Conservation (phyloP, 2,113 vertebrate genomes). For the Eudyptes chrysolophus region DNA sequence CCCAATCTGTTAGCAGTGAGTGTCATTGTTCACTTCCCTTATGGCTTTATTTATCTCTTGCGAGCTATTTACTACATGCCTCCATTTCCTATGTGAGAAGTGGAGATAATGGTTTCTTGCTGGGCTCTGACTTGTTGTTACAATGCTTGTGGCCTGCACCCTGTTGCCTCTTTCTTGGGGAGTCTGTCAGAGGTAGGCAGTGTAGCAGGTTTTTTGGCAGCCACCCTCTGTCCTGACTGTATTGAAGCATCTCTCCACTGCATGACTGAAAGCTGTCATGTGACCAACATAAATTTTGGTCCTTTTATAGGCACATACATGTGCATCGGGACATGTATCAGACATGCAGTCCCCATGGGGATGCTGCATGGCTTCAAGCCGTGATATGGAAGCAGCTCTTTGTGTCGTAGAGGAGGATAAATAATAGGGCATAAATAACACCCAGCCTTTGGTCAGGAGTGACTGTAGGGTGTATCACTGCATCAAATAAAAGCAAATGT, state of each 20-base stretch:
- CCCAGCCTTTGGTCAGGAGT: neutral
- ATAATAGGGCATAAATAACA: neutral
- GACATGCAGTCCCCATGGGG: neutral
- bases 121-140: neutral
- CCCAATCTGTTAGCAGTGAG: neutral
- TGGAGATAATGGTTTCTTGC: neutral
- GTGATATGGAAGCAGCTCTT: neutral
- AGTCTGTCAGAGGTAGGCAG: neutral
- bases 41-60: neutral
- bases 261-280: neutral
- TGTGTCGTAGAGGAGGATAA: neutral
- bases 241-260: neutral
- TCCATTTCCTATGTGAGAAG: neutral
- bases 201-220: neutral
- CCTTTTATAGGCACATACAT: fast-evolving
- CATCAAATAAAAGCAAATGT: neutral
- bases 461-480: neutral
- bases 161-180: neutral
- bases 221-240: neutral
- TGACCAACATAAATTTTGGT: neutral
- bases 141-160: neutral
- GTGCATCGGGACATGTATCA: neutral
- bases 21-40: neutral
- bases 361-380: neutral
- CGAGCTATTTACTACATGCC: neutral